Percentiles rank a stretch among this genome's conserved stretches.
phyloP scores from a whole-genome alignment of 2,797 vertebrate genomes.

The Hirundo rustica region DNA sequence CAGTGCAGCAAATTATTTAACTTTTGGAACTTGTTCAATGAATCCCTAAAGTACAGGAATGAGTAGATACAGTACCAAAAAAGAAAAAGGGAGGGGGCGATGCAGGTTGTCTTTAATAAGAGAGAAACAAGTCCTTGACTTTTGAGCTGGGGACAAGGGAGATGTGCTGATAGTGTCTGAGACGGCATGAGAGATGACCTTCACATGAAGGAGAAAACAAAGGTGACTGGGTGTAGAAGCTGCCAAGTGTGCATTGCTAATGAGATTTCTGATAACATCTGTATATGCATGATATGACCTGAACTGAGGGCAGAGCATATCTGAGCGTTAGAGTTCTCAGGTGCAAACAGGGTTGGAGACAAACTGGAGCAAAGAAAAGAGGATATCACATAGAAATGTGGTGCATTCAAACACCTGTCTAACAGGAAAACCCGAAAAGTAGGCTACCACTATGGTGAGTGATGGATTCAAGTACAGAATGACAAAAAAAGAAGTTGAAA shows the following conservation, averaged over 20 bases:
- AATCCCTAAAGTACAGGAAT: neutral
- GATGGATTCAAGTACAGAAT: neutral
- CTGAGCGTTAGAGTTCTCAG: neutral
- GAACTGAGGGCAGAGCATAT: neutral
- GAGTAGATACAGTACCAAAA: neutral
- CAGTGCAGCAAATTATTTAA: neutral
- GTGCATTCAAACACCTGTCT: neutral
- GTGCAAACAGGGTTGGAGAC: neutral
- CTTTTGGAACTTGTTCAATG: neutral
- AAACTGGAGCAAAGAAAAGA: neutral
- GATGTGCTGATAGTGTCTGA: neutral
- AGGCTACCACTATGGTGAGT: neutral
- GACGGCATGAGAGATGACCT: neutral
- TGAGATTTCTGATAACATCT: slow-evolving; percentile 14
- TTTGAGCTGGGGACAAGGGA: neutral
- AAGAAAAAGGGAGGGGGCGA: neutral
- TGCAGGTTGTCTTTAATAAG: neutral
- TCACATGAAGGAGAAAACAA: neutral
- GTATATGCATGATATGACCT: neutral
- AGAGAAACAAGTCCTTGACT: neutral
- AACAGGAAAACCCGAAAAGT: neutral
- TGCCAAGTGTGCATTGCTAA: neutral
- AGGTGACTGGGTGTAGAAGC: neutral
- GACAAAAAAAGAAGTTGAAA: neutral
- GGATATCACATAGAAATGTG: neutral